phyloP scores from a whole-genome alignment of 2,888 invertebrate species.

The Lathronympha strigana region DNA sequence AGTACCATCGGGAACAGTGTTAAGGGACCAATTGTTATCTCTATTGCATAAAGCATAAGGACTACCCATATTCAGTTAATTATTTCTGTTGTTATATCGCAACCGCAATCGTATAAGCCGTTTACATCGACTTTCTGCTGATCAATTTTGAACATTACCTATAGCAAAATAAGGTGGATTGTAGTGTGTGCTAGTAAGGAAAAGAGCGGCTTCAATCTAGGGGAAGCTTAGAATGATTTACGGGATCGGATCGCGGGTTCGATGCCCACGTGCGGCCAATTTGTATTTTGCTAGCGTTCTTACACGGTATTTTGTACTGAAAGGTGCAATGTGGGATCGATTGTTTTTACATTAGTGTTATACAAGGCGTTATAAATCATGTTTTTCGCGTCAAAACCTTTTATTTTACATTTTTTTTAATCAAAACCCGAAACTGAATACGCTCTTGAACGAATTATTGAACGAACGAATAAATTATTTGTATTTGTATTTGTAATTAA shows the following conservation, averaged over 20 bases:
- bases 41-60: not conserved
- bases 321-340: not conserved
- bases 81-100: not conserved
- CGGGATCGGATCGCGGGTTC: slow-evolving; percentile 24
- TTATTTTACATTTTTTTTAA: no score
- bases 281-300: slow-evolving; percentile 31
- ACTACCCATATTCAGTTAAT: not conserved
- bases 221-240: slow-evolving; percentile 38
- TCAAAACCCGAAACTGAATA: no score
- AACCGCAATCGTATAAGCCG: slow-evolving; percentile 2
- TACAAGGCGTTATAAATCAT: no score
- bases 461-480: no score
- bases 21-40: no score
- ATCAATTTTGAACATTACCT: not conserved
- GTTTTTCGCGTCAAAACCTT: no score
- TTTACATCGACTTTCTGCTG: not conserved
- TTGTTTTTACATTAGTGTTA: no score
- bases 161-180: not conserved
- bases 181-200: not conserved
- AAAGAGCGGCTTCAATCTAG: not conserved
- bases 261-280: slow-evolving; percentile 28
- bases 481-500: no score
- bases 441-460: no score
- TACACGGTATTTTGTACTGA: slow-evolving; percentile 11
- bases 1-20: no score